Evolutionary conservation across 1,140 invertebrate species (phyloP).

Genomic region (Leptinotarsa lineolata): DNA sequence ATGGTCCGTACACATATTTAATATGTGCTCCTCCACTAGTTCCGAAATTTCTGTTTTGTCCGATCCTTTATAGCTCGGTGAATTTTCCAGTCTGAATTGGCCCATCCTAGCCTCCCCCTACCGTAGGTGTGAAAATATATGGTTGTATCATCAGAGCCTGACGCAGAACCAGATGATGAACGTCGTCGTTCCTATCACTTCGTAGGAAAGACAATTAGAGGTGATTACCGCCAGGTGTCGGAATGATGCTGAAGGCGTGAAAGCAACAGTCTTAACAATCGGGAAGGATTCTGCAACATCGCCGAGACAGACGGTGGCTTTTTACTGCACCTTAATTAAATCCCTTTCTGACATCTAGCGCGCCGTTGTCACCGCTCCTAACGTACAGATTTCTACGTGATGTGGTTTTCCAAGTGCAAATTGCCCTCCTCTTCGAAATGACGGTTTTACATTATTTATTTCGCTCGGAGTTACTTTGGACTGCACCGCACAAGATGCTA

Average conservation of each 20-base stretch:
- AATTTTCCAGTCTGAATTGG: no score
- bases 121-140: no score
- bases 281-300: not conserved
- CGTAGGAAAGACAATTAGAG: not conserved
- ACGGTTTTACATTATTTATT: slow-evolving; percentile 48
- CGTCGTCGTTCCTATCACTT: not conserved
- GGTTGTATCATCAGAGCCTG: no score
- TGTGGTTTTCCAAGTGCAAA: slow-evolving; percentile 55
- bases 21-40: no score
- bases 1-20: no score
- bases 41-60: no score
- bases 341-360: slow-evolving; percentile 56
- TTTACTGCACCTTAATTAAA: slow-evolving; percentile 57
- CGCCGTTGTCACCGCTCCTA: slow-evolving; percentile 54
- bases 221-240: not conserved
- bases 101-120: no score
- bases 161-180: not conserved
- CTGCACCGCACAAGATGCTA: slow-evolving; percentile 21
- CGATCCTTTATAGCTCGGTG: no score
- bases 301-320: slow-evolving; percentile 46
- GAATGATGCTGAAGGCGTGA: not conserved
- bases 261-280: slow-evolving; percentile 8
- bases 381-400: slow-evolving; percentile 56
- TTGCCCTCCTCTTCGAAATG: slow-evolving; percentile 46
- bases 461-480: slow-evolving; percentile 29